Evolutionary conservation across 2,797 vertebrate genomes (phyloP).

Genomic region (Mormyrops boulengeri): DNA sequence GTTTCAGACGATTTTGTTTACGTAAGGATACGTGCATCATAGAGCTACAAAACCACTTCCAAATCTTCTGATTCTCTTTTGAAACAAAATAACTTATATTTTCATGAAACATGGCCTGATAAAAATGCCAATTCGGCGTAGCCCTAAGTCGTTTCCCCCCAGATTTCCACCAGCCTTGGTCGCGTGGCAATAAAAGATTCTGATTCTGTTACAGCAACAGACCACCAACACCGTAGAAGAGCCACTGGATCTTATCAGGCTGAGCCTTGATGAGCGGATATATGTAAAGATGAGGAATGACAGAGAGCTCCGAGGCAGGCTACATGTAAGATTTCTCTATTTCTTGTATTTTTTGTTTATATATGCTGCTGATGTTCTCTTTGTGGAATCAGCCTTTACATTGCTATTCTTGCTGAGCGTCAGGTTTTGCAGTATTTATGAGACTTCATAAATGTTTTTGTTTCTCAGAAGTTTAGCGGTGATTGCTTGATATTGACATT

Average conservation of each 20-base stretch:
- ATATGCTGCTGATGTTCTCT: background rate
- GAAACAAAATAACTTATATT: background rate
- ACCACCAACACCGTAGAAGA: conserved; percentile 94
- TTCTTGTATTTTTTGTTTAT: background rate
- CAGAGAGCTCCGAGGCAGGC: conserved; percentile 84
- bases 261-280: conserved; percentile 93
- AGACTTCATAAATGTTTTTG: background rate
- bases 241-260: conserved; percentile 89
- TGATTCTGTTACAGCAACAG: conserved; percentile 67
- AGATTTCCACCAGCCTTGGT: background rate
- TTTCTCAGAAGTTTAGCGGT: background rate
- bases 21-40: background rate
- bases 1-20: background rate
- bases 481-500: background rate
- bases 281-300: conserved; percentile 99
- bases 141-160: background rate
- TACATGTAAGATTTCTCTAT: conserved; percentile 72
- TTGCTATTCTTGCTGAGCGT: background rate
- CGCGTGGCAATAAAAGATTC: background rate
- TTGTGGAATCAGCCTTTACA: background rate
- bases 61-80: background rate
- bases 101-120: background rate
- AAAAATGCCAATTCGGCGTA: background rate
- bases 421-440: background rate
- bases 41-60: background rate